phyloP scores from a whole-genome alignment of 2,888 invertebrate genomes.

The Melanophora roralis region DNA sequence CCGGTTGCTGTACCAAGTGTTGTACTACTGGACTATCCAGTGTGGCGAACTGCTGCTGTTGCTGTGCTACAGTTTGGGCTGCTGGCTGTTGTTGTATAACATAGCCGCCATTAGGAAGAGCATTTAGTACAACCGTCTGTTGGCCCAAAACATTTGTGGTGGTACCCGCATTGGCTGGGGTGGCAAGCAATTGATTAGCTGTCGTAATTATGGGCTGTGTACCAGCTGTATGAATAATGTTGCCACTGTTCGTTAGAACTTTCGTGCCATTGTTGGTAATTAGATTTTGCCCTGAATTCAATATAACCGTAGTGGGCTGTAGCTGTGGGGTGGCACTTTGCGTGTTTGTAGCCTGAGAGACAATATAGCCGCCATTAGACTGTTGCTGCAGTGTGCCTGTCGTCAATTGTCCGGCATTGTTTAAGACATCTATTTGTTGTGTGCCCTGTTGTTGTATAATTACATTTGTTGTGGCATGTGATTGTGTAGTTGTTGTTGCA shows the following conservation, averaged over 20 bases:
- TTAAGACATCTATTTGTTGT: conserved; percentile 62
- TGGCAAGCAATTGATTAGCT: conserved; percentile 64
- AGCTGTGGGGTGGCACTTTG: conserved; percentile 59
- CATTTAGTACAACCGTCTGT: conserved; percentile 88
- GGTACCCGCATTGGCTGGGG: conserved; percentile 67
- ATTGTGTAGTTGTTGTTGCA: conserved; percentile 54
- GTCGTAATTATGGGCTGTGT: conserved; percentile 63
- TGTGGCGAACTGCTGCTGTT: conserved; percentile 82
- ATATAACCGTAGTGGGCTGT: conserved; percentile 69
- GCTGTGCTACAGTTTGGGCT: conserved; percentile 75
- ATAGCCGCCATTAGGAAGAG: conserved; percentile 86
- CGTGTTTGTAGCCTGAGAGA: conserved; percentile 61
- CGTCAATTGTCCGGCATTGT: conserved; percentile 63
- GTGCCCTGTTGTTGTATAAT: conserved; percentile 64
- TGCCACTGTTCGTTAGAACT: conserved; percentile 67
- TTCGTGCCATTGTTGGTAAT: conserved; percentile 67
- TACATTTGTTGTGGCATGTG: conserved; percentile 61
- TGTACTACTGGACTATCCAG: conserved; percentile 85
- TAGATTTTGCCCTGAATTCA: conserved; percentile 69
- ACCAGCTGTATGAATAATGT: conserved; percentile 66
- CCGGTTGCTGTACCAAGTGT: conserved; percentile 78
- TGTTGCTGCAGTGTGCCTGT: conserved; percentile 67
- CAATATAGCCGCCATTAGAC: conserved; percentile 66
- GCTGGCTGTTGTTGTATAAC: conserved; percentile 80
- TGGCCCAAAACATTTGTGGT: conserved; percentile 79